phyloP scores from a whole-genome alignment of 1,140 invertebrate species.

The Pogonomyrmex californicus region DNA sequence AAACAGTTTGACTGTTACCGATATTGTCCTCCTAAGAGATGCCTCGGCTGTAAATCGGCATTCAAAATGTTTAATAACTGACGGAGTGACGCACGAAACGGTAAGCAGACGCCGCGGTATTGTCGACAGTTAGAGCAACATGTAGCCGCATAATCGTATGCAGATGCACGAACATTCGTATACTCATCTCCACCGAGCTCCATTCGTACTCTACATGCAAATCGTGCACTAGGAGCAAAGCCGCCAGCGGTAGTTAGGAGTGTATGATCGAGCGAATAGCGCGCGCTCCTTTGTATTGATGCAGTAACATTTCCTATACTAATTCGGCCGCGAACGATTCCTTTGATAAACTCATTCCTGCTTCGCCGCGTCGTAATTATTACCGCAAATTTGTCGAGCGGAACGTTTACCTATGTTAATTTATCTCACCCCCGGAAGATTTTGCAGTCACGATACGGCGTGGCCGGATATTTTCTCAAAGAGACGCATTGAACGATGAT shows the following conservation, averaged over 20 bases:
- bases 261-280: conserved; percentile 70
- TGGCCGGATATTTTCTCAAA: not conserved
- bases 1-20: no score
- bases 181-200: conserved; percentile 73
- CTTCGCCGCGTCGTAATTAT: conserved; percentile 37
- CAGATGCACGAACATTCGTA: conserved; percentile 74
- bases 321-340: conserved; percentile 44
- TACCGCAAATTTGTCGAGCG: conserved; percentile 28
- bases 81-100: not conserved
- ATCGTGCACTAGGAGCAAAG: conserved; percentile 65
- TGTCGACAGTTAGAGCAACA: conserved; percentile 77
- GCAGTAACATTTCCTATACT: conserved; percentile 58
- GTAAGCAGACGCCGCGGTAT: conserved; percentile 37
- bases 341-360: conserved; percentile 48
- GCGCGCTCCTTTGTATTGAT: conserved; percentile 64
- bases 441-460: not conserved
- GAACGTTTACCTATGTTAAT: conserved; percentile 26
- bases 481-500: not conserved
- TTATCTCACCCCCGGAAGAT: conserved; percentile 23
- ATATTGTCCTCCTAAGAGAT: not conserved
- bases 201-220: conserved; percentile 78
- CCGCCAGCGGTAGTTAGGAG: conserved; percentile 70
- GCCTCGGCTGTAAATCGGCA: not conserved
- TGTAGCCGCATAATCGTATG: conserved; percentile 77
- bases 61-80: not conserved